Percentiles rank a stretch among this genome's conserved stretches.
Evolutionary conservation across 2,113 vertebrate species (phyloP).

Genomic region (Colinus virginianus): DNA sequence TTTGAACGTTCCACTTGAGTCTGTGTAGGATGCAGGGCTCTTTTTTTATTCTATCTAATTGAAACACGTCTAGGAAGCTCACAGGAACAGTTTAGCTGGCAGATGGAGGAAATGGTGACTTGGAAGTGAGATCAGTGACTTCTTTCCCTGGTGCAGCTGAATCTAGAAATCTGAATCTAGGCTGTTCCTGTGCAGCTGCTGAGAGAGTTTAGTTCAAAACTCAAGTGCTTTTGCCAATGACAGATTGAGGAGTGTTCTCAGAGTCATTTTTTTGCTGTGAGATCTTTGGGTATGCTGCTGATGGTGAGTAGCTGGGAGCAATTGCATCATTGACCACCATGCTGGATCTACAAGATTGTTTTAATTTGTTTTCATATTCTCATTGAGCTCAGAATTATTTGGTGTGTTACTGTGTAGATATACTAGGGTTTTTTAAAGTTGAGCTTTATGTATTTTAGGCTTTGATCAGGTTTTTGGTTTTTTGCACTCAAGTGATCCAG

Average conservation of each 20-base stretch:
- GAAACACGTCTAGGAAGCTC: background rate
- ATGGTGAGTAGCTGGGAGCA: background rate
- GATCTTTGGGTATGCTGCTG: slow-evolving; percentile 30
- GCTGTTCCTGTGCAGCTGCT: slow-evolving; percentile 50
- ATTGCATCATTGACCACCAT: background rate
- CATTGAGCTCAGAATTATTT: background rate
- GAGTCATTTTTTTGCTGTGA: slow-evolving; percentile 1
- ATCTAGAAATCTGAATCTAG: slow-evolving; percentile 15
- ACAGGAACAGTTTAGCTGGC: slow-evolving; percentile 23
- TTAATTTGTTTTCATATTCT: background rate
- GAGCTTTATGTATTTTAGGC: background rate
- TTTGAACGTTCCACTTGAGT: background rate
- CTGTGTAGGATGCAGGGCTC: background rate
- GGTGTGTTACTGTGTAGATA: background rate
- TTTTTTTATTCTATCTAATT: background rate
- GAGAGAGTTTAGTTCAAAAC: background rate
- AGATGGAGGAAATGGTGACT: slow-evolving; percentile 52
- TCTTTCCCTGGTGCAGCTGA: background rate
- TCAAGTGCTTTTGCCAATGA: background rate
- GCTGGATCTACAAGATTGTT: background rate
- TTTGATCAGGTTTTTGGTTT: background rate
- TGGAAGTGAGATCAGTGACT: slow-evolving; percentile 51
- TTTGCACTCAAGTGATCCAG: background rate
- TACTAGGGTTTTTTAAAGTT: background rate
- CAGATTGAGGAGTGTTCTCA: slow-evolving; percentile 51